These are phyloP conservation scores for Danio albolineatus DNA, from an alignment of 2,797 vertebrate species.

Conservation along the genomic window DNA sequence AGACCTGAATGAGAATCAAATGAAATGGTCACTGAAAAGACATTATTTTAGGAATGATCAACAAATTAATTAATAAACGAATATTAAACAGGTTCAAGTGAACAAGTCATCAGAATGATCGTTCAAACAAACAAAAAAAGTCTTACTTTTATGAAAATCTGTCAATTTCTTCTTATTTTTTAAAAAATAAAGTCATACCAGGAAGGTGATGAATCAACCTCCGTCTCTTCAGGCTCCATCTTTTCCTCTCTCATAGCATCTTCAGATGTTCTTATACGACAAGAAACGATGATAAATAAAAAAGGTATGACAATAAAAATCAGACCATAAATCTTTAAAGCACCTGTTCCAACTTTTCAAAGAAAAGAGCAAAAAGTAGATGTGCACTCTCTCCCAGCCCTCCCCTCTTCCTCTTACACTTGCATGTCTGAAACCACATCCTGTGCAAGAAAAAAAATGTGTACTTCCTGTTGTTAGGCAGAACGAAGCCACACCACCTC, in stretches of 20 bases:
- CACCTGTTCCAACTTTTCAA: slow-evolving; percentile 56
- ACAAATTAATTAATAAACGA: not conserved
- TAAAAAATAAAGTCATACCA: slow-evolving; percentile 69
- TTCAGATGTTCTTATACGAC: slow-evolving; percentile 34
- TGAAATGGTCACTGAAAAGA: not conserved
- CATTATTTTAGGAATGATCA: not conserved
- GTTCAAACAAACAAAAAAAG: not conserved
- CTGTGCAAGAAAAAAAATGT: slow-evolving; percentile 58
- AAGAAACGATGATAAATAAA: not conserved
- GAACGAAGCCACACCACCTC: slow-evolving; percentile 39
- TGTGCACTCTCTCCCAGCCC: slow-evolving; percentile 51
- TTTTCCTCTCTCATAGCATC: slow-evolving; percentile 68
- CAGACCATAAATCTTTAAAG: slow-evolving; percentile 27
- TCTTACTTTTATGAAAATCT: too few relatives aligned
- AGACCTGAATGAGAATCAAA: slow-evolving; percentile 64
- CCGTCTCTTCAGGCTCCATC: slow-evolving; percentile 79
- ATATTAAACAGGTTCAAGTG: not conserved
- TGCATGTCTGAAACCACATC: slow-evolving; percentile 65
- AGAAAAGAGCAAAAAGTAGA: slow-evolving; percentile 38
- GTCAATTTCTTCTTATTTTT: not conserved
- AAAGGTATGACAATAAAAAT: slow-evolving; percentile 13
- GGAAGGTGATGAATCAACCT: slow-evolving; percentile 71
- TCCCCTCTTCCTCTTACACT: slow-evolving; percentile 66
- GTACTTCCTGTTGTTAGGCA: slow-evolving; percentile 64
- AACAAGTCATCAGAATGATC: not conserved